These are phyloP conservation scores for Mormyrops boulengeri DNA, from an alignment of 2,797 vertebrate species.

Conservation along the genomic window DNA sequence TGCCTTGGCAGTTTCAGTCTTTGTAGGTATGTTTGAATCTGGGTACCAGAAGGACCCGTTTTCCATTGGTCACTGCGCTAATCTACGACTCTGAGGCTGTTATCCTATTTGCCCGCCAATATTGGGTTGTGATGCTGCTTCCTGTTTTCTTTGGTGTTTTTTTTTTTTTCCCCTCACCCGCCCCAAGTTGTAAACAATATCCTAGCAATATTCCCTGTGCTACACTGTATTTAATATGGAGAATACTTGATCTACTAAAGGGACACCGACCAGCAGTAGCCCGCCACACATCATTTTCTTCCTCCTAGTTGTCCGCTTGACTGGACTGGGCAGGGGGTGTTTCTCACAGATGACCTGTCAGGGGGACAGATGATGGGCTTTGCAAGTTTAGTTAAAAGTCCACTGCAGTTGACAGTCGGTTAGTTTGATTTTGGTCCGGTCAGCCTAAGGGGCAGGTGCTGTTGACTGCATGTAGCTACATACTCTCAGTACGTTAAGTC, in stretches of 20 bases:
- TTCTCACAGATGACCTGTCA: constrained; percentile 30
- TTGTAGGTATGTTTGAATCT: not conserved
- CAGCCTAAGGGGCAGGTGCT: not conserved
- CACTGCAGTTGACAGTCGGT: not conserved
- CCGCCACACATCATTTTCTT: constrained; percentile 35
- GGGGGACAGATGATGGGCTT: not conserved
- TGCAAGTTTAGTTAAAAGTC: not conserved
- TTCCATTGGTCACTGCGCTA: not conserved
- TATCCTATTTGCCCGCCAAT: not conserved
- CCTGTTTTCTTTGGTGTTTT: not conserved
- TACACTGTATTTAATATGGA: constrained; percentile 56
- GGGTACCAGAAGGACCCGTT: not conserved
- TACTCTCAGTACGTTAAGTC: not conserved
- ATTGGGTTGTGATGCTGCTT: not conserved
- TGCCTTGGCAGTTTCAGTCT: not conserved
- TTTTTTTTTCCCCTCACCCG: not conserved
- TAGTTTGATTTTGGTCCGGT: not conserved
- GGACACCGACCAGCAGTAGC: constrained; percentile 52
- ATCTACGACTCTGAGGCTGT: not conserved
- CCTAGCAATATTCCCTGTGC: not conserved
- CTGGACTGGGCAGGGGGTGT: constrained; percentile 35
- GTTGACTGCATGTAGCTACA: not conserved
- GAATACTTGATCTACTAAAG: constrained; percentile 51
- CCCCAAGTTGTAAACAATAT: not conserved
- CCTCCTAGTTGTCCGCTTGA: not conserved